These are phyloP conservation scores for Aspiorhynchus laticeps DNA, from an alignment of 2,113 vertebrate species.

Conservation along the genomic window DNA sequence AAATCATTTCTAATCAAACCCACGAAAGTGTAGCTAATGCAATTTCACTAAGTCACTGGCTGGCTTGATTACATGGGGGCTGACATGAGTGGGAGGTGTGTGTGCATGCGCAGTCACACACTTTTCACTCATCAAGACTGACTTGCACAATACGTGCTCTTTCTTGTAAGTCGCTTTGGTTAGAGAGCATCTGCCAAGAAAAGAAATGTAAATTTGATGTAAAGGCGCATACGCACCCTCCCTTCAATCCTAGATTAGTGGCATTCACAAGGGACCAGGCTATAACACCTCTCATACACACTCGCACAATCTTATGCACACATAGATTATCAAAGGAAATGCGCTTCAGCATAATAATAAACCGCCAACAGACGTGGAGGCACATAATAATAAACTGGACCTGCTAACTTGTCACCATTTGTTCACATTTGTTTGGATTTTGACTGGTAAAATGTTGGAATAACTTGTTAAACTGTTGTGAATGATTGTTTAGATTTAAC, in stretches of 20 bases:
- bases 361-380: background rate
- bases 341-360: background rate
- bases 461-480: background rate
- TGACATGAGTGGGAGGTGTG: slow-evolving; percentile 49
- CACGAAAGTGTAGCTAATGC: slow-evolving; percentile 82
- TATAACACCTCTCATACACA: background rate
- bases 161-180: slow-evolving; percentile 18
- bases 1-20: slow-evolving; percentile 80
- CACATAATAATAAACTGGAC: background rate
- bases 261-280: slow-evolving; percentile 34
- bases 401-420: background rate
- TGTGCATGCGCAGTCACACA: slow-evolving; percentile 36
- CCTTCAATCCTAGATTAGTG: slow-evolving; percentile 73
- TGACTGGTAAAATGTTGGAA: background rate
- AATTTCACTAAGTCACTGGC: slow-evolving; percentile 84
- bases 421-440: background rate
- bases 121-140: slow-evolving; percentile 24
- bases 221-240: slow-evolving; percentile 37
- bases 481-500: slow-evolving; percentile 13
- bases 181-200: slow-evolving; percentile 46
- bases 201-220: slow-evolving; percentile 33
- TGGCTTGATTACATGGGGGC: slow-evolving; percentile 78
- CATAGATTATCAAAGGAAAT: slow-evolving; percentile 13
- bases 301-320: slow-evolving; percentile 3
- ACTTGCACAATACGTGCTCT: slow-evolving; percentile 22